Evolutionary conservation across 1,140 invertebrate species (phyloP).

Genomic region (Saccostrea glomerata): DNA sequence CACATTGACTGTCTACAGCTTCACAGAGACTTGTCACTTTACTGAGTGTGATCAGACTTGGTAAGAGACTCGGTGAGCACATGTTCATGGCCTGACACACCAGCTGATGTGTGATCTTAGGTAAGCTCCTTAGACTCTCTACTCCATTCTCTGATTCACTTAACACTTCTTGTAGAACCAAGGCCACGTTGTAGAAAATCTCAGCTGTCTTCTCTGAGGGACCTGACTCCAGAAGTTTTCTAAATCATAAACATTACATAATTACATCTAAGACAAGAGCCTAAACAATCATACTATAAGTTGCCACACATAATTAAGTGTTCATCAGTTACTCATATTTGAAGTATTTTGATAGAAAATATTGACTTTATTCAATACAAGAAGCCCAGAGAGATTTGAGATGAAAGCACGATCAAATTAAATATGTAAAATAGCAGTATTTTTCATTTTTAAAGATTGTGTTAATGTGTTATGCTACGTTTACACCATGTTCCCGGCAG

Average conservation of each 20-base stretch:
- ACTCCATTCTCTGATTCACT: constrained; percentile 48
- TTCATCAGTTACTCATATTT: no score
- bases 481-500: no score
- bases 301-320: no score
- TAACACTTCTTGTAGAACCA: constrained; percentile 60
- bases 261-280: no score
- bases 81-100: constrained; percentile 64
- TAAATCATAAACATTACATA: constrained; percentile 42
- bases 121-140: constrained; percentile 51
- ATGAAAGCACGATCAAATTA: neutral
- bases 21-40: constrained; percentile 57
- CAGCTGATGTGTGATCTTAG: constrained; percentile 61
- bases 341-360: no score
- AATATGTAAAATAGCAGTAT: neutral
- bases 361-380: no score
- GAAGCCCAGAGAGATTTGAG: no score
- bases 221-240: constrained; percentile 64
- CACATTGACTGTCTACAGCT: constrained; percentile 66
- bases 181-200: constrained; percentile 64
- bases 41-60: constrained; percentile 65
- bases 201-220: constrained; percentile 58
- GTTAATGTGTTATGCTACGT: no score
- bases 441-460: neutral
- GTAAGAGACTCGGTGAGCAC: constrained; percentile 61
- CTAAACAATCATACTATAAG: no score